Conservation (phyloP, 1,140 invertebrate species). For the Drosophila ohnishii region DNA sequence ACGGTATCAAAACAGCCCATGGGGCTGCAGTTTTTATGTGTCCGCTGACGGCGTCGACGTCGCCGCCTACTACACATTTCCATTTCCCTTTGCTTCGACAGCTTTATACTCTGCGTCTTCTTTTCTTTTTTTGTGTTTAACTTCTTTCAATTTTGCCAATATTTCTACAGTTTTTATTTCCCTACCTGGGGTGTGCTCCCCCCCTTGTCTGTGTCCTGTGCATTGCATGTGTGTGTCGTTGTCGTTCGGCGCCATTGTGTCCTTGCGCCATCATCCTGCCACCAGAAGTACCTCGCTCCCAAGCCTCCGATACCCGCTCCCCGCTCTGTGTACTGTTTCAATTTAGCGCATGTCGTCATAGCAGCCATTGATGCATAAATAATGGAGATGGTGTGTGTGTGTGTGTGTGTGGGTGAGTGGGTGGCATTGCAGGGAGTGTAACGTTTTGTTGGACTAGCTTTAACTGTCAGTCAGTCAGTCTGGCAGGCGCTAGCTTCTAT, state of each 20-base stretch:
- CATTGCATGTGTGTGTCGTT: slow-evolving; percentile 72
- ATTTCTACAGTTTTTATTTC: slow-evolving; percentile 74
- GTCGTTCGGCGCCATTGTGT: slow-evolving; percentile 68
- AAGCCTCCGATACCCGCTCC: background rate
- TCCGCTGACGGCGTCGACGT: slow-evolving; percentile 37
- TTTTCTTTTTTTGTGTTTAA: slow-evolving; percentile 29
- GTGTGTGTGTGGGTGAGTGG: slow-evolving; percentile 11
- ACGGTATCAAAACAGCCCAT: slow-evolving; percentile 11
- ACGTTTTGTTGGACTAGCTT: slow-evolving; percentile 66
- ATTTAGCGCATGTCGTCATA: slow-evolving; percentile 80
- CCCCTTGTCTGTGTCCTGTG: slow-evolving; percentile 23
- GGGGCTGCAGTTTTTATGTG: slow-evolving; percentile 56
- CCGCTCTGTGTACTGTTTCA: slow-evolving; percentile 72
- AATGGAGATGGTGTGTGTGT: slow-evolving; percentile 52
- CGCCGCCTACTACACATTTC: slow-evolving; percentile 39
- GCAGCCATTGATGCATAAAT: slow-evolving; percentile 80
- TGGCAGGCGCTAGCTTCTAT: slow-evolving; percentile 27
- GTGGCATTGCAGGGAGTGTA: slow-evolving; percentile 15
- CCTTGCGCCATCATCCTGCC: slow-evolving; percentile 57
- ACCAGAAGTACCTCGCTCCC: background rate
- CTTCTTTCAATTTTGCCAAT: slow-evolving; percentile 77
- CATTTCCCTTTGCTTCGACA: slow-evolving; percentile 5
- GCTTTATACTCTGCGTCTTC: slow-evolving; percentile 12
- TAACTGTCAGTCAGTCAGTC: slow-evolving; percentile 74
- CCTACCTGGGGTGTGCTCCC: slow-evolving; percentile 42